Percentiles rank a stretch among this genome's conserved stretches.
These are phyloP conservation scores for Poecile atricapillus DNA, from an alignment of 2,113 vertebrate genomes.

Conservation along the genomic window DNA sequence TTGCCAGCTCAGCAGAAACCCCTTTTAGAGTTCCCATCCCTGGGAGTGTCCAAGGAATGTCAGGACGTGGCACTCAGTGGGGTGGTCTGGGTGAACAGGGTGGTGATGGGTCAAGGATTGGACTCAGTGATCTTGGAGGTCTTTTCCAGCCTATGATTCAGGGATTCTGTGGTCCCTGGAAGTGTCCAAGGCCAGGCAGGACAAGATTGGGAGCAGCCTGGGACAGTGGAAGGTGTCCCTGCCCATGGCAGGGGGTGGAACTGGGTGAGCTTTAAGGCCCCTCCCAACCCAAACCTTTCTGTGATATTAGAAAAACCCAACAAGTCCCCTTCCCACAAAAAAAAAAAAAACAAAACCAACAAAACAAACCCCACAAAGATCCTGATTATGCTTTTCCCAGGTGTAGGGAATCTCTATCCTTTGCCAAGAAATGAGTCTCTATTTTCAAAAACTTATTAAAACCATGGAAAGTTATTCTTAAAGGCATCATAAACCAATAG, in stretches of 20 bases:
- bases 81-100: background rate
- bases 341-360: background rate
- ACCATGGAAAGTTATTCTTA: background rate
- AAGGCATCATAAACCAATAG: background rate
- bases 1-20: background rate
- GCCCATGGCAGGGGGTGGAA: background rate
- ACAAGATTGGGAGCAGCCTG: background rate
- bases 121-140: too few species aligned
- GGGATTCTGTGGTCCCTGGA: background rate
- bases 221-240: background rate
- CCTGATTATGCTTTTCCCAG: fast-evolving
- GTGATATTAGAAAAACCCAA: background rate
- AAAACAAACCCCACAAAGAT: background rate
- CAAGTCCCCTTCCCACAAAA: background rate
- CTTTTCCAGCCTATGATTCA: background rate
- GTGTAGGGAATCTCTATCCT: background rate
- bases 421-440: background rate
- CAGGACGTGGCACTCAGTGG: fast-evolving
- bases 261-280: background rate
- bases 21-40: background rate
- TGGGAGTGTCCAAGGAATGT: background rate
- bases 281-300: background rate
- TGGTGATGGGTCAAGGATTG: background rate
- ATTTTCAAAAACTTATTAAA: background rate
- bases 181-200: background rate